Evolutionary conservation across 2,797 vertebrate species (phyloP).

Genomic region (Molossus alvarezi): DNA sequence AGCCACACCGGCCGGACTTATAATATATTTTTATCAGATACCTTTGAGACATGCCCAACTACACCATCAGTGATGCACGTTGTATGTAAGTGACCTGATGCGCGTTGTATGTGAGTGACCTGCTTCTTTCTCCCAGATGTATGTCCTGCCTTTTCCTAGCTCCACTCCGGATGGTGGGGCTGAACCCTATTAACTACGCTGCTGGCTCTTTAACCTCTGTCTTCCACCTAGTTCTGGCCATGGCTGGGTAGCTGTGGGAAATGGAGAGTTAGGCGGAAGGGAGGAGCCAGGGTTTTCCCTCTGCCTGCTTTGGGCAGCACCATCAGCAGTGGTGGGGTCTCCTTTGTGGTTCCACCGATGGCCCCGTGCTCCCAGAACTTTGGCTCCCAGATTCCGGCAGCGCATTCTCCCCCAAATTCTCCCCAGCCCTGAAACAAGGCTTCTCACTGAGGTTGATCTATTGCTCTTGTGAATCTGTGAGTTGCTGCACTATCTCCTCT

Average conservation of each 20-base stretch:
- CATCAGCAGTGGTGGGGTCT: background rate
- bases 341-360: too few relatives aligned
- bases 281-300: background rate
- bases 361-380: background rate
- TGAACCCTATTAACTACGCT: background rate
- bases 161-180: background rate
- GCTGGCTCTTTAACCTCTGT: background rate
- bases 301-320: background rate
- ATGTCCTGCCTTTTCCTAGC: background rate
- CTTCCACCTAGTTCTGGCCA: background rate
- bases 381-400: background rate
- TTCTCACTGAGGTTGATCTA: background rate
- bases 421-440: too few relatives aligned
- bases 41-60: background rate
- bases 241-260: background rate
- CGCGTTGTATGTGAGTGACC: background rate
- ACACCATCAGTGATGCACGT: fast-evolving
- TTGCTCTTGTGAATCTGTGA: background rate
- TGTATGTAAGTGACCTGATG: background rate
- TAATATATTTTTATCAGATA: background rate
- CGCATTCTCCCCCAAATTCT: too few relatives aligned
- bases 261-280: background rate
- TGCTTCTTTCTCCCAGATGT: background rate
- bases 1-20: background rate
- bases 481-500: background rate